Base-by-base conservation (phyloP, 2,888 invertebrate species). In the Melitaea athalia region DNA sequence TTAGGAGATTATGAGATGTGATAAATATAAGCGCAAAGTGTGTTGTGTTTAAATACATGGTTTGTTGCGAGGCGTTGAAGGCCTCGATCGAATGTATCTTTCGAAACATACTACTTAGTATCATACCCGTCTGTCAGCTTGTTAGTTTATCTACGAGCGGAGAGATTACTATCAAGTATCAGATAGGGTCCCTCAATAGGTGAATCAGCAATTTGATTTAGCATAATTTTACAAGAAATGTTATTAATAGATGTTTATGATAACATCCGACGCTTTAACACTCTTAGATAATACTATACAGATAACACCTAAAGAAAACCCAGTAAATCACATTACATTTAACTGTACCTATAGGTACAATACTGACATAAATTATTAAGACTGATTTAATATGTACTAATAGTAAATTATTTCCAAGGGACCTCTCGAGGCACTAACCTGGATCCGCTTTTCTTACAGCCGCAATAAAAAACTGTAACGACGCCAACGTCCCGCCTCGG, bases 401-500 rank as follows among this genome's bases (percentile, higher is more conserved):
- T 50, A 67, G 33, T 49, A 42, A 61, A 64, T 50, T 42, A 17
- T 60, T 33, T 31, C 49, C 49, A 59, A 70, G 69, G 72, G 31
- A 59, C 72, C 38, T 70, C 69, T 59, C 73, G 65, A 75, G 69
- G 70, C 55, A 53, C 57, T 47, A 60, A 69, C 66, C 57, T 72
- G 68, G 72, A 67, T n/a, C 70, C 71, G 72, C 62, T 71, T 72
- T 72, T 67, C 71, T 72, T 68, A 72, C 64, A 24, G 60, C 69
- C 68, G 66, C 64, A 64, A 69, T 73, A 79, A 79, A 80, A 80
- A 82, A 82, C 78, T 79, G 79, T 80, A 79, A 78, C 77, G 75
- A 77, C 79, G 78, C 77, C 79, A 81, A 80, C 81, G 79, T 76
- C 81, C 83, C 81, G 80, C 79, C 79, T 84, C 68, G 78, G 78